A percentile compares a stretch with the other conserved stretches of the same genome.
phyloP scores from a whole-genome alignment of 2,113 vertebrate species.

The Psittacara wagleri region DNA sequence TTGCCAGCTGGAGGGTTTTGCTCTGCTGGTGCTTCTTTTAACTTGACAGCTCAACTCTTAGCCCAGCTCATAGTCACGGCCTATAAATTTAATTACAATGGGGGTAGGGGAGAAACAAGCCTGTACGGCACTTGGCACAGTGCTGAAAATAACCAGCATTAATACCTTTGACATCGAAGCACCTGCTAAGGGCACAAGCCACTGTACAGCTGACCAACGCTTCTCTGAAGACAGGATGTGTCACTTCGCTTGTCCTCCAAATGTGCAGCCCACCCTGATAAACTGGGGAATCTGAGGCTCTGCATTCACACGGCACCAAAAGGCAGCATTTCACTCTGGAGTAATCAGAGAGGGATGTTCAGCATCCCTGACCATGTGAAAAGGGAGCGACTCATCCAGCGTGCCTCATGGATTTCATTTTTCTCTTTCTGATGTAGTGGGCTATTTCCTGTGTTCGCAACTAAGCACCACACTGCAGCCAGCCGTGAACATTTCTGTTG shows the following conservation, averaged over 20 bases:
- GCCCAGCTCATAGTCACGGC: background rate
- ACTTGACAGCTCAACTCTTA: conserved; percentile 18
- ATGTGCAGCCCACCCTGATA: background rate
- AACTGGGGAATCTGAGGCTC: background rate
- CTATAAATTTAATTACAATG: conserved; percentile 43
- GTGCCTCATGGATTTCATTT: background rate
- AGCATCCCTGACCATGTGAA: background rate
- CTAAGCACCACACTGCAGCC: background rate
- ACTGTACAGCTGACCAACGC: background rate
- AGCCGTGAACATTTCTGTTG: background rate
- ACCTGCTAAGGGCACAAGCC: conserved; percentile 34
- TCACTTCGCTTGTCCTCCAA: background rate
- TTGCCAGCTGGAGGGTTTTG: conserved; percentile 41
- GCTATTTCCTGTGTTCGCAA: background rate
- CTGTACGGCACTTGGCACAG: background rate
- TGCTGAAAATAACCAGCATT: conserved; percentile 28
- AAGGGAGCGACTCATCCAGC: background rate
- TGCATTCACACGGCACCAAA: fast-evolving
- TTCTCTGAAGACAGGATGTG: background rate
- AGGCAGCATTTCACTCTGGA: background rate
- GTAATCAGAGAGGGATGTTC: background rate
- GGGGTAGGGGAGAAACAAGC: background rate
- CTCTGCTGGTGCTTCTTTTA: background rate
- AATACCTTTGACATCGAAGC: conserved; percentile 50
- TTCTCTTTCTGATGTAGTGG: background rate